Evolutionary conservation across 2,113 vertebrate species (phyloP).

Genomic region (Xerus inauris): DNA sequence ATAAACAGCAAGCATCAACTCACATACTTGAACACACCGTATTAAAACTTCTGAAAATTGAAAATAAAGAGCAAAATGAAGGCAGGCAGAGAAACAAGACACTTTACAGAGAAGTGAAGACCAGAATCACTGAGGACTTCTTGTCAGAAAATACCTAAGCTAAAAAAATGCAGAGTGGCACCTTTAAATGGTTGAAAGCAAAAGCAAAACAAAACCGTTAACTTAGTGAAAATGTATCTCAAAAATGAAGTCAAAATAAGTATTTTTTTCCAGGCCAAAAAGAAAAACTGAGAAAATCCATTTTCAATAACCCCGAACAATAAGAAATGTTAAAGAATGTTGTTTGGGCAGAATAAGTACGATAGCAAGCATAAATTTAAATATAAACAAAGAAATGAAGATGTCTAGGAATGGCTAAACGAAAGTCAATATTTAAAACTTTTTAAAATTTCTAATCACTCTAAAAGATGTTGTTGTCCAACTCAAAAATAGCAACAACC

Average conservation of each 20-base stretch:
- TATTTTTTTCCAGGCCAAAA: neutral
- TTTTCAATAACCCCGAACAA: neutral
- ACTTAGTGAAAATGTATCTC: neutral
- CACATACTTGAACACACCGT: neutral
- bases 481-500: neutral
- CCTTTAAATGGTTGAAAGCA: neutral
- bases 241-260: neutral
- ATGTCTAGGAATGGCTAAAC: neutral
- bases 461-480: neutral
- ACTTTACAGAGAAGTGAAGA: neutral
- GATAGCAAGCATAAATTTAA: neutral
- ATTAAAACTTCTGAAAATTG: neutral
- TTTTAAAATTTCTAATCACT: neutral
- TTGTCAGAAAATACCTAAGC: neutral
- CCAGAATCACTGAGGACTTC: neutral
- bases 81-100: neutral
- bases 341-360: neutral
- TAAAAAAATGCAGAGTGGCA: neutral
- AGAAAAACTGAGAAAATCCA: neutral
- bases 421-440: neutral
- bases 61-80: neutral
- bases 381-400: constrained; percentile 7
- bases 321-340: neutral
- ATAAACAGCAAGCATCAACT: neutral
- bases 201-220: neutral